Percentiles rank a stretch among this genome's conserved stretches.
phyloP scores from a whole-genome alignment of 2,113 vertebrate genomes.

The Perca schrenkii region DNA sequence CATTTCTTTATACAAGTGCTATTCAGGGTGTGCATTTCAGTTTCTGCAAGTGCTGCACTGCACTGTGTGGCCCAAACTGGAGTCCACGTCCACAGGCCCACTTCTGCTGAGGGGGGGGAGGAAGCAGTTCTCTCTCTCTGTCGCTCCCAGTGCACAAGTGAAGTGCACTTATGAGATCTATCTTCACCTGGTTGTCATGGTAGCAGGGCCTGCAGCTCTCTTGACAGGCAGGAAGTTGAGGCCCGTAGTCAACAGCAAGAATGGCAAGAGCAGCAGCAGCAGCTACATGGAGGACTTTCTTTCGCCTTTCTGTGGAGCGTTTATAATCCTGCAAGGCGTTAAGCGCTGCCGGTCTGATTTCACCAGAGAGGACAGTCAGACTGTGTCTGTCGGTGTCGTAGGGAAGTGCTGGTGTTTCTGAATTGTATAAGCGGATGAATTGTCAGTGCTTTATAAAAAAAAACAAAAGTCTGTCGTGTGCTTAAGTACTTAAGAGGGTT shows the following conservation, averaged over 20 bases:
- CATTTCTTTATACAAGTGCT: conserved; percentile 96
- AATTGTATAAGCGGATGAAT: conserved; percentile 76
- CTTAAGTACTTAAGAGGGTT: conserved; percentile 70
- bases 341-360: conserved; percentile 69
- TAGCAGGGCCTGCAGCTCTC: conserved; percentile 59
- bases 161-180: conserved; percentile 66
- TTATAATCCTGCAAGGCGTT: conserved; percentile 69
- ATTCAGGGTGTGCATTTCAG: conserved; percentile 90
- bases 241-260: conserved; percentile 48
- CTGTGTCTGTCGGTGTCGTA: conserved; percentile 64
- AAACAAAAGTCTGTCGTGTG: conserved; percentile 70
- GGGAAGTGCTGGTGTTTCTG: conserved; percentile 86
- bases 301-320: conserved; percentile 49
- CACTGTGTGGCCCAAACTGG: conserved; percentile 79
- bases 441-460: conserved; percentile 82
- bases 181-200: conserved; percentile 69
- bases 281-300: conserved; percentile 42
- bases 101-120: conserved; percentile 37
- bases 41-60: conserved; percentile 91
- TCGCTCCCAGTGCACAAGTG: conserved; percentile 50
- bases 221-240: conserved; percentile 51
- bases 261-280: conserved; percentile 10
- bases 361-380: conserved; percentile 73
- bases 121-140: conserved; percentile 43
- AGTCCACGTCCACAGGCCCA: conserved; percentile 43